Base-by-base conservation (phyloP, 2,797 vertebrate genomes). In the Acipenser oxyrinchus region DNA sequence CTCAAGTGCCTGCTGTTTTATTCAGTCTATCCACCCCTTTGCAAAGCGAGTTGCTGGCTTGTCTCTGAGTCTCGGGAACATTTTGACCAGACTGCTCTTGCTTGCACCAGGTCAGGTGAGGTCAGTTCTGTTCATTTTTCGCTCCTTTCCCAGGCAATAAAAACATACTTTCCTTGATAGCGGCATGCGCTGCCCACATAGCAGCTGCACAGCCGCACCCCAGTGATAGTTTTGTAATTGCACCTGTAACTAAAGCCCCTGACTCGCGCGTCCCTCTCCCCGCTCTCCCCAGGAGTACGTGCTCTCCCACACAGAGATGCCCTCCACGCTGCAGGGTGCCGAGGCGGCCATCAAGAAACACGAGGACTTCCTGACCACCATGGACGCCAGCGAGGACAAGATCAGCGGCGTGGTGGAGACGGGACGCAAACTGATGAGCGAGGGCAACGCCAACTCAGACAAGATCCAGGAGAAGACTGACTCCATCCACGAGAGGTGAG, bases 391-490 rank as follows among this genome's bases (percentile, higher is more conserved):
- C 0, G 93, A 94, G 66, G 95, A 98, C 73, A 95, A 92, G 68
- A 94, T 97, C 80, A 89, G 78, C 6, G 87, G 89, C 1, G 86
- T 96, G 69, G 87, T 92, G 62, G 94, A 96, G 52, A 81, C 92
- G 0, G 95, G 94, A 15, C 79, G 79, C 53, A 93, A 93, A 73
- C 88, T 99, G 51, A 89, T 96, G 59, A 86, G 86, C 1, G 88
- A 92, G 48, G 85, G 83, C 62, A 92, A 94, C 50, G 82, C 91
- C 70, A 94, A 95, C 1, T 76, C 83, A 0, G 93, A 97, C 69
- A 97, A 96, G 84, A 93, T 96, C 83, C 88, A 90, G 68, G 95
- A 98, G 81, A 95, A 92, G 73, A 91, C 94, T 6, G 92, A 95
- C 74, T 96, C 94, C 48, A 90, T 99, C 18, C 93, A 94, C 76